Conservation (phyloP, 2,113 vertebrate genomes). For the Coracopsis vasa region DNA sequence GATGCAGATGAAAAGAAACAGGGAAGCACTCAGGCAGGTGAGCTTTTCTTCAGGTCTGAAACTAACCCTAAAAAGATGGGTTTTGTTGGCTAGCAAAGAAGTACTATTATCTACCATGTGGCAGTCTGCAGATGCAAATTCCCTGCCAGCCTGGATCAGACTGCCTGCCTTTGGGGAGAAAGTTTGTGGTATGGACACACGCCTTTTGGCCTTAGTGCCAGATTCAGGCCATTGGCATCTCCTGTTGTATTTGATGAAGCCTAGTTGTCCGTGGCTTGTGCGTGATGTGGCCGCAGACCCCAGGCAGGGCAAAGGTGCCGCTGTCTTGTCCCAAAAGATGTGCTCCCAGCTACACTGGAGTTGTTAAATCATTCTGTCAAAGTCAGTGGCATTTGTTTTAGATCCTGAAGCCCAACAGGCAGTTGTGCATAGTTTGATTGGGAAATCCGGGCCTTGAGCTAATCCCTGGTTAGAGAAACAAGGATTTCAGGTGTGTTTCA, state of each 20-base stretch:
- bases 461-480: background rate
- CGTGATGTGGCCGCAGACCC: background rate
- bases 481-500: background rate
- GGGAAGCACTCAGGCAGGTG: fast-evolving
- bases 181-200: background rate
- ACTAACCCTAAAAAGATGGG: background rate
- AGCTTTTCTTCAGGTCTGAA: background rate
- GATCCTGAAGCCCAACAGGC: background rate
- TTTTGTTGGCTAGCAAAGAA: background rate
- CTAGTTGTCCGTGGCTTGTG: fast-evolving
- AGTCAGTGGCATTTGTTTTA: background rate
- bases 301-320: background rate
- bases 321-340: background rate
- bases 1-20: background rate
- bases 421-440: background rate
- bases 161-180: background rate
- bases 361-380: background rate
- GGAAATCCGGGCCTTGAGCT: background rate
- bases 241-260: background rate
- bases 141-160: background rate
- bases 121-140: background rate
- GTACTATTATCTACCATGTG: background rate
- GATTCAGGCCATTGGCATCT: background rate
- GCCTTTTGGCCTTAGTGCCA: background rate
- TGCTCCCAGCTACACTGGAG: background rate